Base-by-base conservation (phyloP, 2,797 vertebrate species). In the Platyrinchus mystaceus region DNA sequence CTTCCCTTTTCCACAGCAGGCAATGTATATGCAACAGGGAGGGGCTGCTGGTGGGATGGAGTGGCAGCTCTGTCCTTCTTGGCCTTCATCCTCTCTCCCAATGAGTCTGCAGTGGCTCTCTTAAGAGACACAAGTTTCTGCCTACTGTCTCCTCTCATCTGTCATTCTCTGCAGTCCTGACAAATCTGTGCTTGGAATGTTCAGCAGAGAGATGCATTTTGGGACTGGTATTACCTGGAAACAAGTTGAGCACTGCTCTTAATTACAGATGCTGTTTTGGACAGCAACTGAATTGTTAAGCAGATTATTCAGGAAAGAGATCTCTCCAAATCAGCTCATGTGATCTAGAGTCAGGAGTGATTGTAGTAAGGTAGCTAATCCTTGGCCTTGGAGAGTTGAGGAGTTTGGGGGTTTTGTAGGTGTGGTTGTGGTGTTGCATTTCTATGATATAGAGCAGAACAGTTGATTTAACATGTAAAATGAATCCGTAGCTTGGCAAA, bases 331-430 rank as follows among this genome's bases (percentile, higher is more conserved):
- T 30, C 24, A 74, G 9, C 16, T 79, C 24, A 14, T 2, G 7
- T 56, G 68, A 24, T 66, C 52, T 58, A 26, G 43, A 36, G 30
- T 44, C 0, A 1, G 22, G 64, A 43, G 23, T 46, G 68, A 34
- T 5, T n/a, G 24, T 18, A 67, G 34, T 30, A 43, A 68, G 26
- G 60, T 36, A 55, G 23, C 39, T 66, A 41, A 70, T 52, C 10
- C 27, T 44, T 59, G 59, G 26, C 12, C 41, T 75, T 79, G 62
- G 43, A 64, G 28, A 76, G 5, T 3, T 53, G 58, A 28, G 34
- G 26, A 9, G 7, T 60, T 71, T 71, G 26, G 1, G 1, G 27
- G 0, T 1, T n/a, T 47, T 63, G 50, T 56, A 69, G 32, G 14
- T 24, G 17, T 30, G 28, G 12, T 37, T 44, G 17, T 43, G 74